These are phyloP conservation scores for Cataglyphis livida DNA, from an alignment of 2,888 invertebrate genomes.

Conservation along the genomic window DNA sequence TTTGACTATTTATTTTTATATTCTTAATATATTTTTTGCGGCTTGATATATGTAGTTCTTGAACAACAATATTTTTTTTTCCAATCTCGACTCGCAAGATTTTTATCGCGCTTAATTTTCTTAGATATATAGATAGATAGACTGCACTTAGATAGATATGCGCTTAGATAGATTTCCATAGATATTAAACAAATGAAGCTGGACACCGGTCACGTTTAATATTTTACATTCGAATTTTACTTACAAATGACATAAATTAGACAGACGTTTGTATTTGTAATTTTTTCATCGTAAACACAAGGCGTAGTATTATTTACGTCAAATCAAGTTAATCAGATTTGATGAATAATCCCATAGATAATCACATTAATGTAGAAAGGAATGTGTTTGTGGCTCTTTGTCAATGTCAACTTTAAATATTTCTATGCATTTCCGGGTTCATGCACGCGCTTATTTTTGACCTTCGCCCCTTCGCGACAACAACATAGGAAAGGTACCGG, in stretches of 20 bases:
- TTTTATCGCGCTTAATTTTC: not conserved
- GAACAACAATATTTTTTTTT: not conserved
- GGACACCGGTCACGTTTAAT: not conserved
- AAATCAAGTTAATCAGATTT: conserved; percentile 13
- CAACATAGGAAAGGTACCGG: conserved; percentile 26
- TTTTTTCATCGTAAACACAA: not conserved
- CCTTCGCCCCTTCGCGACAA: conserved; percentile 30
- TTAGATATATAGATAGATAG: too few species aligned
- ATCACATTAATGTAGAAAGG: not conserved
- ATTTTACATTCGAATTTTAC: not conserved
- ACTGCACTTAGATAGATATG: too few species aligned
- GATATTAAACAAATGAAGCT: not conserved
- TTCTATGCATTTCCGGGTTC: conserved; percentile 3
- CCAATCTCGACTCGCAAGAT: not conserved
- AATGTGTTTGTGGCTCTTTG: not conserved
- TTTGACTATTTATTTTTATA: not conserved
- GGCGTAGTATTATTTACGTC: not conserved
- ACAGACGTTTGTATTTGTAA: not conserved
- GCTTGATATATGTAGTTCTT: not conserved
- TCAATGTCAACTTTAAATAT: conserved; percentile 12
- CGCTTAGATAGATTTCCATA: too few species aligned
- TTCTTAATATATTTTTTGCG: not conserved
- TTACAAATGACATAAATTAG: not conserved
- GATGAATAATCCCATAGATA: not conserved
- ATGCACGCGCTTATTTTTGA: conserved; percentile 6